phyloP scores from a whole-genome alignment of 2,113 vertebrate genomes.

The Pimephales promelas region DNA sequence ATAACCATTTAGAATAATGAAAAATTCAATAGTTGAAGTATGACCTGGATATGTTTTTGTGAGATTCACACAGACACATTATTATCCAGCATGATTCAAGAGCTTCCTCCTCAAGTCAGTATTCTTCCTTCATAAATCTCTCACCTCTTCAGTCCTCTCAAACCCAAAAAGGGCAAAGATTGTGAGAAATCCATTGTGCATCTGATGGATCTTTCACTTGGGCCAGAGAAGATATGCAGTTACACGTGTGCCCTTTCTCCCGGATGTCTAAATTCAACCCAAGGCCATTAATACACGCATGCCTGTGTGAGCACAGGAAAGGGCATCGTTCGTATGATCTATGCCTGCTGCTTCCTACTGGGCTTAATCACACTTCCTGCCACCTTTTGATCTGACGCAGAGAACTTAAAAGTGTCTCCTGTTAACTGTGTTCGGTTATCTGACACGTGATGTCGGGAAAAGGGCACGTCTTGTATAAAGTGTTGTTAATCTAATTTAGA shows the following conservation, averaged over 20 bases:
- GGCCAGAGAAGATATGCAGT: neutral
- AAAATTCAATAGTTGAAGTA: neutral
- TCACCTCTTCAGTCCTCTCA: neutral
- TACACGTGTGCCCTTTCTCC: constrained; percentile 27
- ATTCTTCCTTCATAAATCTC: constrained; percentile 39
- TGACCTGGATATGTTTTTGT: neutral
- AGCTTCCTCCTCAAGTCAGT: neutral
- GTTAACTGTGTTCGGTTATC: neutral
- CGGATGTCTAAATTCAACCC: neutral
- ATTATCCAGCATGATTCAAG: neutral
- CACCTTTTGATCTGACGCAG: neutral
- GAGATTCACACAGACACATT: neutral
- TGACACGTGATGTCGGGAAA: neutral
- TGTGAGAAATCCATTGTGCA: constrained; percentile 30
- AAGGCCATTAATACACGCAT: constrained; percentile 37
- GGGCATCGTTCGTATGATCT: constrained; percentile 8
- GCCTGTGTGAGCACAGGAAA: constrained; percentile 14
- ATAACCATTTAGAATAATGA: neutral
- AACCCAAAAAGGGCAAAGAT: constrained; percentile 30
- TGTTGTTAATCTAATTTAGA: constrained; percentile 45
- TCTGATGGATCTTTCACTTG: constrained; percentile 27
- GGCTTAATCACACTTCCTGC: constrained; percentile 33
- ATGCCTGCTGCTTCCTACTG: constrained; percentile 9
- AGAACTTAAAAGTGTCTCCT: constrained; percentile 16
- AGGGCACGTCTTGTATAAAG: constrained; percentile 27